A percentile compares a stretch with the other conserved stretches of the same genome.
Conservation (phyloP, 2,888 invertebrate species). For the Cheilosia soror region DNA sequence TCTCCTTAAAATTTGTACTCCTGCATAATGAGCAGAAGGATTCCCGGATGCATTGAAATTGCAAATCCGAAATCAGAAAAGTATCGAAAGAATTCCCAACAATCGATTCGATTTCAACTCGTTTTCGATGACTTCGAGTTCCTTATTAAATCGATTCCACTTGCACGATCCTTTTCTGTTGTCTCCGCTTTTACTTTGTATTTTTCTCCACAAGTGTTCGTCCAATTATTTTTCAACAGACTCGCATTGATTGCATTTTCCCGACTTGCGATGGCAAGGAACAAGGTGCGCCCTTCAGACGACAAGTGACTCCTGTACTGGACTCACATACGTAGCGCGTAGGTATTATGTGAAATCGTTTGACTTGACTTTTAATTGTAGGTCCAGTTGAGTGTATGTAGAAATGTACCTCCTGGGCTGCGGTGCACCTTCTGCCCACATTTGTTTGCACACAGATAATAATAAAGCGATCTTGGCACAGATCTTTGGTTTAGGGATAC, state of each 20-base stretch:
- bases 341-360: slow-evolving; percentile 24
- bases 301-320: slow-evolving; percentile 4
- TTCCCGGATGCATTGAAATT: slow-evolving; percentile 69
- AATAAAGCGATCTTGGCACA: slow-evolving; percentile 57
- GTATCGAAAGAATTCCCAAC: slow-evolving; percentile 56
- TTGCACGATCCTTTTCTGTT: slow-evolving; percentile 29
- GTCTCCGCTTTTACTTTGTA: background rate
- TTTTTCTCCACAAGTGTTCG: slow-evolving; percentile 8
- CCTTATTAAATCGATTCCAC: slow-evolving; percentile 58
- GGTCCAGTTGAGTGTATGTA: slow-evolving; percentile 22
- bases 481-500: slow-evolving; percentile 27
- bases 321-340: background rate
- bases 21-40: slow-evolving; percentile 67
- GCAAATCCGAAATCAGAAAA: slow-evolving; percentile 62
- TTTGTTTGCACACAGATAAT: slow-evolving; percentile 30
- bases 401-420: background rate
- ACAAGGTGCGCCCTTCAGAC: slow-evolving; percentile 51
- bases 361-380: slow-evolving; percentile 63
- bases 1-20: slow-evolving; percentile 19
- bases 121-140: slow-evolving; percentile 30
- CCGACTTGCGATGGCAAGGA: background rate
- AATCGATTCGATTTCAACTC: slow-evolving; percentile 45
- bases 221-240: slow-evolving; percentile 61
- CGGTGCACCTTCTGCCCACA: slow-evolving; percentile 53
- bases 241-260: slow-evolving; percentile 57